Conservation (phyloP, 2,113 vertebrate species). For the Talpa occidentalis region DNA sequence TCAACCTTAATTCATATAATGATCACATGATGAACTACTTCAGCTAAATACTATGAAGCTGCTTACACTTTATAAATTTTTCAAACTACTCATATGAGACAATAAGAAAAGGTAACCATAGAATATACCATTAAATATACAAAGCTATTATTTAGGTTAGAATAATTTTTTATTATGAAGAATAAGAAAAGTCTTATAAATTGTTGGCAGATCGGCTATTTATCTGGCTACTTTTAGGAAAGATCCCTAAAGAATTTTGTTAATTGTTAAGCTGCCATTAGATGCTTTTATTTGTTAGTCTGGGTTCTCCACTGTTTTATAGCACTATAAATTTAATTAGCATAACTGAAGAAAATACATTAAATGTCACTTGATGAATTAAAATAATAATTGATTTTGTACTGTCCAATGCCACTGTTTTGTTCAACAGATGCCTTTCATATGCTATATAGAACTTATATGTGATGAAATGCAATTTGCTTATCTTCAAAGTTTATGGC, state of each 20-base stretch:
- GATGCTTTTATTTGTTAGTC: neutral
- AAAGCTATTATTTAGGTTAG: neutral
- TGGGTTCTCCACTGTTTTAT: neutral
- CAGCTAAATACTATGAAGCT: neutral
- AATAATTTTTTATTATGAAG: slow-evolving; percentile 35
- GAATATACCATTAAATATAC: neutral
- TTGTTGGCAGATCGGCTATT: neutral
- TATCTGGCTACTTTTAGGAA: neutral
- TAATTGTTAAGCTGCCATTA: neutral
- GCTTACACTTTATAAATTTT: neutral
- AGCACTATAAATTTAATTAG: neutral
- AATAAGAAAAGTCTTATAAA: neutral
- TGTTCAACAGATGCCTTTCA: slow-evolving; percentile 10
- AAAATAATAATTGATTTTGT: slow-evolving; percentile 23
- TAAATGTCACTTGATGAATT: neutral
- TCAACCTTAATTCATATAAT: neutral
- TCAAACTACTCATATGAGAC: neutral
- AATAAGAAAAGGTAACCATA: neutral
- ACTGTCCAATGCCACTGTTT: neutral
- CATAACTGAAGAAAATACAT: slow-evolving; percentile 35
- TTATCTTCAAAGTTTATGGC: slow-evolving; percentile 16
- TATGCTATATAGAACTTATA: slow-evolving; percentile 5
- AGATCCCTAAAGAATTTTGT: neutral
- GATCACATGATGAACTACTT: neutral
- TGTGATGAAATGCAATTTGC: neutral